These are phyloP conservation scores for Teleopsis dalmanni DNA, from an alignment of 1,140 invertebrate genomes.

Conservation along the genomic window DNA sequence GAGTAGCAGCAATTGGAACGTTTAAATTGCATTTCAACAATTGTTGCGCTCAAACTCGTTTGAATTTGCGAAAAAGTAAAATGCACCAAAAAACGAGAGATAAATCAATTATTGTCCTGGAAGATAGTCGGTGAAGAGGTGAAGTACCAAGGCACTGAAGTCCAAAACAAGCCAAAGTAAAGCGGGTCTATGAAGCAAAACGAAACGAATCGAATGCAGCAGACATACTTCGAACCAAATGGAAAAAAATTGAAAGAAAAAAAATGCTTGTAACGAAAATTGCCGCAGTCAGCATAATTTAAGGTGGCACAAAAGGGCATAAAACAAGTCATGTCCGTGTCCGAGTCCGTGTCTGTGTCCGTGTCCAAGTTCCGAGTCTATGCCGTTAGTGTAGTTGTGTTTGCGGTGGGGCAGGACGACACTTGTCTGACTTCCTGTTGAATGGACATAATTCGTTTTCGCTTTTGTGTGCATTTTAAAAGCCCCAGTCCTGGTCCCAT, in stretches of 20 bases:
- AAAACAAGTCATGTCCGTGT: too few species aligned
- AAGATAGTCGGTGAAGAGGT: too few species aligned
- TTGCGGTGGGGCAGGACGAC: conserved; percentile 1
- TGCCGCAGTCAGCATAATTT: conserved; percentile 8
- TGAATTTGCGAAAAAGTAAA: too few species aligned
- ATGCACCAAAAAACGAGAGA: too few species aligned
- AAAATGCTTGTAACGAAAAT: background rate
- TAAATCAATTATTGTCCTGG: conserved; percentile 10
- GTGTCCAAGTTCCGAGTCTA: too few species aligned
- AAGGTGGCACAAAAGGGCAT: background rate
- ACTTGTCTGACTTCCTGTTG: conserved; percentile 8
- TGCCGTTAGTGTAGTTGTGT: background rate
- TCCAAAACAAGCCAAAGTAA: too few species aligned
- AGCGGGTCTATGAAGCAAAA: too few species aligned
- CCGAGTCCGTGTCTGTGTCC: too few species aligned
- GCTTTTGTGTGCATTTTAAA: conserved; percentile 1
- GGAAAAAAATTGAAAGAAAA: background rate
- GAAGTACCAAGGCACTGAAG: too few species aligned
- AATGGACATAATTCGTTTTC: conserved; percentile 6
- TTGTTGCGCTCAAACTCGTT: conserved; percentile 3
- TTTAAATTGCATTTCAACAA: conserved; percentile 3
- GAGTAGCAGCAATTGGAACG: background rate
- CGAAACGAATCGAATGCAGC: too few species aligned
- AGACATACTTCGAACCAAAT: background rate
- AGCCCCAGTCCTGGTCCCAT: too few species aligned